Percentiles rank a stretch among this genome's conserved stretches.
Conservation (phyloP, 1,140 invertebrate genomes). For the Eupristina koningsbergeri region DNA sequence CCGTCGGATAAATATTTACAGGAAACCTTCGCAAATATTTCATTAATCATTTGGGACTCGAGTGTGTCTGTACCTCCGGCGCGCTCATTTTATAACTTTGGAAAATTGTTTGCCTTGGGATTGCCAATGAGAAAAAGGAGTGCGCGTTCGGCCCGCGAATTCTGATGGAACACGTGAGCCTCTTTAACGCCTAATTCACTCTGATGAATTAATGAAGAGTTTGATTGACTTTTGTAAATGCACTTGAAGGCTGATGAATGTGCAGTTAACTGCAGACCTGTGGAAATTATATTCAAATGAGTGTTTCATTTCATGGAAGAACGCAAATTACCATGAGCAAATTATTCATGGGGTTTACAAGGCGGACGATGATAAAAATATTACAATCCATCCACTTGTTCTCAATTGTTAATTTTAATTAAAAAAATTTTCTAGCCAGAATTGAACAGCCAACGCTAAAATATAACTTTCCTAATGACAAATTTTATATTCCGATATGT, state of each 20-base stretch:
- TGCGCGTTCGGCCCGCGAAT: too few species aligned
- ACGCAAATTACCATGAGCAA: too few species aligned
- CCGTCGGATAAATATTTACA: constrained; percentile 44
- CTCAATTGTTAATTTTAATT: too few species aligned
- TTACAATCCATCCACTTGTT: too few species aligned
- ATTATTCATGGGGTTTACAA: too few species aligned
- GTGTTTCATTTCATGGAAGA: too few species aligned
- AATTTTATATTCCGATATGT: not conserved
- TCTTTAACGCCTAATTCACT: not conserved
- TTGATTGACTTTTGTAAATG: constrained; percentile 8
- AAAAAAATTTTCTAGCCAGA: too few species aligned
- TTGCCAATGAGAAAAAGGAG: not conserved
- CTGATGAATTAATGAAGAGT: constrained; percentile 33
- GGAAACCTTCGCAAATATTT: constrained; percentile 9
- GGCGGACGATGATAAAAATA: too few species aligned
- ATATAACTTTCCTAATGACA: too few species aligned
- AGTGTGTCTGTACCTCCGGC: not conserved
- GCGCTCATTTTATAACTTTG: constrained; percentile 26
- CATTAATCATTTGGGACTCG: constrained; percentile 25
- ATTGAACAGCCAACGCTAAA: too few species aligned
- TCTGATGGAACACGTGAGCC: not conserved
- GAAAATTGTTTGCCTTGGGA: not conserved
- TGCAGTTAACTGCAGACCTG: not conserved
- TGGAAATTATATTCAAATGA: not conserved
- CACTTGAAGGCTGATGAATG: not conserved